Evolutionary conservation across 2,888 invertebrate genomes (phyloP).

Genomic region (Gymnosoma rotundatum): DNA sequence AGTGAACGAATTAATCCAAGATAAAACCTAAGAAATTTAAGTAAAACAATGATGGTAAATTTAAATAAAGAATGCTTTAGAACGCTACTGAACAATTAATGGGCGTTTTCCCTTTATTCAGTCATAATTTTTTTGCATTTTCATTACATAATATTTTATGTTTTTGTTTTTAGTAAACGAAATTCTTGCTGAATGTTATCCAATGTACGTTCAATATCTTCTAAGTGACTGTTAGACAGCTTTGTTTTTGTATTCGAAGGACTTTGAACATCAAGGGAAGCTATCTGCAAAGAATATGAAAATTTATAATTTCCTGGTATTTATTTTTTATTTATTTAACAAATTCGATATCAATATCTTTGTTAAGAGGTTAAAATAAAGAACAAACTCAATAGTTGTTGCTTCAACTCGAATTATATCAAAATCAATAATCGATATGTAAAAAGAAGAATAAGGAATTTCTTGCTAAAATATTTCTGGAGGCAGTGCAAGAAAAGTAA

Average conservation of each 20-base stretch:
- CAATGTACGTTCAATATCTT: constrained; percentile 70
- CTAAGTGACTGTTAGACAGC: constrained; percentile 44
- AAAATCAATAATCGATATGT: too few relatives aligned
- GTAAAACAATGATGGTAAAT: constrained; percentile 53
- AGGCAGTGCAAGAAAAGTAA: too few relatives aligned
- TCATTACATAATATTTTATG: constrained; percentile 5
- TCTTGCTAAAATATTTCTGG: too few relatives aligned
- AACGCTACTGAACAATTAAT: constrained; percentile 46
- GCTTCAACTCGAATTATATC: too few relatives aligned
- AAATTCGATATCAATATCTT: too few relatives aligned
- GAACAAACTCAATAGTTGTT: too few relatives aligned
- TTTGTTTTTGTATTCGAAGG: not conserved
- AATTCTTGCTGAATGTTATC: constrained; percentile 72
- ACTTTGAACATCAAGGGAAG: constrained; percentile 17
- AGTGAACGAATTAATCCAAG: constrained; percentile 59
- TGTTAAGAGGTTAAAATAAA: too few relatives aligned
- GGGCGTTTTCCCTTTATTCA: constrained; percentile 49
- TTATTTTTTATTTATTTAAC: too few relatives aligned
- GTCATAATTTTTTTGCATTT: not conserved
- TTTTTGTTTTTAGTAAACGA: constrained; percentile 47
- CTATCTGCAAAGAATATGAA: constrained; percentile 70
- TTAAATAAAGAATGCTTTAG: constrained; percentile 69
- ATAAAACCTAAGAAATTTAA: constrained; percentile 49
- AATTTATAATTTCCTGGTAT: too few relatives aligned
- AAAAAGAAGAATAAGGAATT: too few relatives aligned